phyloP scores from a whole-genome alignment of 2,113 vertebrate species.

The Caretta caretta region DNA sequence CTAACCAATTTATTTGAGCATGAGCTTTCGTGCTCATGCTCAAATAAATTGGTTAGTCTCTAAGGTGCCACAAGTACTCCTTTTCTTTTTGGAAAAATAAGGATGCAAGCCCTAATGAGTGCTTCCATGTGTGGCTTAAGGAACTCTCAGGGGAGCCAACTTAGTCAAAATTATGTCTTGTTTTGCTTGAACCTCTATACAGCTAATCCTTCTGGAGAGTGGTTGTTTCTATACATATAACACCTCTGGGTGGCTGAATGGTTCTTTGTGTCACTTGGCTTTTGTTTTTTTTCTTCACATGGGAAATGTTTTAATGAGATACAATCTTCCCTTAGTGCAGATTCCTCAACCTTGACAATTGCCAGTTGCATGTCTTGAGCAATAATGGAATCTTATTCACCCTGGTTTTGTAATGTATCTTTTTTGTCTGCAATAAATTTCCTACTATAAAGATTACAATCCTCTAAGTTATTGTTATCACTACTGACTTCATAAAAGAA shows the following conservation, averaged over 20 bases:
- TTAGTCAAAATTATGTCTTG: constrained; percentile 7
- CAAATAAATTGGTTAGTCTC: too few relatives aligned
- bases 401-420: background rate
- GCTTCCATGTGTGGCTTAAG: constrained; percentile 42
- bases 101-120: constrained; percentile 15
- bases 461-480: background rate
- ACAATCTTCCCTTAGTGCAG: constrained; percentile 26
- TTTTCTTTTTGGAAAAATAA: constrained; percentile 52
- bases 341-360: constrained; percentile 52
- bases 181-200: constrained; percentile 7
- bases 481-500: background rate
- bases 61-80: too few relatives aligned
- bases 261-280: constrained; percentile 45
- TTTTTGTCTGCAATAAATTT: constrained; percentile 4
- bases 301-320: constrained; percentile 63
- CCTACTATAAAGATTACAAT: background rate
- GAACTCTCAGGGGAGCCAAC: constrained; percentile 30
- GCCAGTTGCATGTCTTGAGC: constrained; percentile 45
- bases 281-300: constrained; percentile 26
- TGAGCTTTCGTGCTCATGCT: too few relatives aligned
- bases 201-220: constrained; percentile 8
- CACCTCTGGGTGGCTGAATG: constrained; percentile 31
- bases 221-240: constrained; percentile 28
- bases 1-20: too few relatives aligned
- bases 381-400: constrained; percentile 20